These are phyloP conservation scores for Netelia inedita DNA, from an alignment of 2,888 invertebrate genomes.

Conservation along the genomic window DNA sequence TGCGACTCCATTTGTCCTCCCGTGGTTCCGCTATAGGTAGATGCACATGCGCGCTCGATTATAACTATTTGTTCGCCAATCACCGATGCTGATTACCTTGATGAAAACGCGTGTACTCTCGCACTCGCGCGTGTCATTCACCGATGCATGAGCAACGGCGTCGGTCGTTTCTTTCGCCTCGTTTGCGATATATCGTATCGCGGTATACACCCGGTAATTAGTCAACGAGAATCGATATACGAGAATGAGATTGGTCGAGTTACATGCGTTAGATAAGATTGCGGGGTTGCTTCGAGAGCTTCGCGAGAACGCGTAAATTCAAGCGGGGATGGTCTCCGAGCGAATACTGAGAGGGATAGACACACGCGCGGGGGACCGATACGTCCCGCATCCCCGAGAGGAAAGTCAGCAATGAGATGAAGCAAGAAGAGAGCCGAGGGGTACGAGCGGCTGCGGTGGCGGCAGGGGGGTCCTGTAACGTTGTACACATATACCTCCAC, in stretches of 20 bases:
- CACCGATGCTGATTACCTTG: background rate
- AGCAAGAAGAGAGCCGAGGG: conserved; percentile 28
- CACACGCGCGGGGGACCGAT: conserved; percentile 16
- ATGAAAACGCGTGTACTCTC: background rate
- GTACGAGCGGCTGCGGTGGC: background rate
- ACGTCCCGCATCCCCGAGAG: conserved; percentile 43
- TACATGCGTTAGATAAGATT: conserved; percentile 1
- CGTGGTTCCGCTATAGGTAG: background rate
- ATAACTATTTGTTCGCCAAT: background rate
- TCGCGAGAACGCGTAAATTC: conserved; percentile 43
- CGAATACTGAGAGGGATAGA: conserved; percentile 55
- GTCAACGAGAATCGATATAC: background rate
- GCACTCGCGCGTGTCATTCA: background rate
- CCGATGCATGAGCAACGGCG: background rate
- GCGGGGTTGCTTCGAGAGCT: background rate
- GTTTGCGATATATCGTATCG: background rate
- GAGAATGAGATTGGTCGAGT: background rate
- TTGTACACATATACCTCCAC: background rate
- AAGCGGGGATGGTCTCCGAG: conserved; percentile 56
- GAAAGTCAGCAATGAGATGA: conserved; percentile 37
- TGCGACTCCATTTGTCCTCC: conserved; percentile 69
- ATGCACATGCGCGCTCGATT: background rate
- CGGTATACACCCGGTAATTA: background rate
- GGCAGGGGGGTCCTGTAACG: conserved; percentile 32
- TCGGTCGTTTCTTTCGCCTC: conserved; percentile 1